These are phyloP conservation scores for Aproaerema taeniolella DNA, from an alignment of 2,888 invertebrate species.

Conservation along the genomic window DNA sequence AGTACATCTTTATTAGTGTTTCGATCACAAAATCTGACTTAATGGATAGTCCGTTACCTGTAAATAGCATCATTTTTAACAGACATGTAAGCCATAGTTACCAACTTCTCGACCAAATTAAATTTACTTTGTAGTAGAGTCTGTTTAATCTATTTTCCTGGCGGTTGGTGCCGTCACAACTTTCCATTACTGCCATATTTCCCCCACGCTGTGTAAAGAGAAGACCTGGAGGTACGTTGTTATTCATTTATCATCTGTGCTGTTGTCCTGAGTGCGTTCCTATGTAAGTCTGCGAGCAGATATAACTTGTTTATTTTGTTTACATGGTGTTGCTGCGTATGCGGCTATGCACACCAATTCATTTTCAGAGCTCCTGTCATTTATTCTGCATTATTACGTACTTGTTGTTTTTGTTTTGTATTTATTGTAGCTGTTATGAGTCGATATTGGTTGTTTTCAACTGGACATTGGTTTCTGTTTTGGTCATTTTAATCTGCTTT, in stretches of 20 bases:
- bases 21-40: no score
- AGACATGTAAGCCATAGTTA: no score
- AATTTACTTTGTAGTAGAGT: conserved; percentile 8
- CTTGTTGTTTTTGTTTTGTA: conserved; percentile 3
- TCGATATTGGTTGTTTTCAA: no score
- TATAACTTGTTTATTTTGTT: conserved; percentile 51
- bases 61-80: no score
- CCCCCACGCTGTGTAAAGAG: conserved; percentile 39
- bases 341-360: conserved; percentile 26
- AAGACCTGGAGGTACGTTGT: conserved; percentile 50
- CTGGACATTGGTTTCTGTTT: neutral
- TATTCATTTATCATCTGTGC: conserved; percentile 67
- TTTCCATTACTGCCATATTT: conserved; percentile 61
- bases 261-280: conserved; percentile 63
- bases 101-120: conserved; percentile 8
- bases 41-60: no score
- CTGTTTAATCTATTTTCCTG: conserved; percentile 34
- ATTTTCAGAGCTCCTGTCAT: conserved; percentile 9
- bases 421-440: no score
- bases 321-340: conserved; percentile 44
- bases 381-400: conserved; percentile 10
- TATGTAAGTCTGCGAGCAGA: conserved; percentile 47
- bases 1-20: conserved; percentile 8
- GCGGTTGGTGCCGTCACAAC: conserved; percentile 43
- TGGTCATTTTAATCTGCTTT: neutral